Percentiles rank a stretch among this genome's conserved stretches.
Conservation (phyloP, 2,888 invertebrate species). For the Lepas anatifera region DNA sequence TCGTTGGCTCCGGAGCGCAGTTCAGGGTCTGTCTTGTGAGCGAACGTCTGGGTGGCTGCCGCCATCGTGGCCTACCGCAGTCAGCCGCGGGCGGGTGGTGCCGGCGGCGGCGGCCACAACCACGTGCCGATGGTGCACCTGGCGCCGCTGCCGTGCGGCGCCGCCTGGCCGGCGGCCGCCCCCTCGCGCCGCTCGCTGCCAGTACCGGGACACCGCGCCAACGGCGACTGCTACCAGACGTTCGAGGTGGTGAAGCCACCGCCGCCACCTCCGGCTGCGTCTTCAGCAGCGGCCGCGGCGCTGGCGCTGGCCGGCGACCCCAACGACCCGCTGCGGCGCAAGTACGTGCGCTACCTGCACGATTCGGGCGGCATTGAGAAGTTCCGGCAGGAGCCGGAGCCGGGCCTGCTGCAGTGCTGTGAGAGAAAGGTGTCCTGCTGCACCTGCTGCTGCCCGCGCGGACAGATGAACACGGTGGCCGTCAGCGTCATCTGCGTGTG, state of each 20-base stretch:
- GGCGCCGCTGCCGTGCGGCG: slow-evolving; percentile 30
- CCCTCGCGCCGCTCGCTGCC: slow-evolving; percentile 38
- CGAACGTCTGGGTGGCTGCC: too few species aligned
- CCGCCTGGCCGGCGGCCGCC: slow-evolving; percentile 53
- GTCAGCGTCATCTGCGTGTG: slow-evolving; percentile 21
- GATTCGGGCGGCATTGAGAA: slow-evolving; percentile 21
- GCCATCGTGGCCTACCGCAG: too few species aligned
- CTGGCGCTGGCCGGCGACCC: too few species aligned
- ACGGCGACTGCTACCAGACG: slow-evolving; percentile 17
- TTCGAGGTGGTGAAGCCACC: not conserved
- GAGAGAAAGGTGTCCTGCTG: slow-evolving; percentile 22
- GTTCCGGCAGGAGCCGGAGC: slow-evolving; percentile 24
- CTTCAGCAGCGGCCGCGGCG: too few species aligned
- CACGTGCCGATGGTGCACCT: slow-evolving; percentile 1
- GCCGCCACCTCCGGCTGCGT: too few species aligned
- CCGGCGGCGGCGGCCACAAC: not conserved
- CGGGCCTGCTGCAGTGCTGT: slow-evolving; percentile 22
- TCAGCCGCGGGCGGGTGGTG: not conserved
- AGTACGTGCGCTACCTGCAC: slow-evolving; percentile 4
- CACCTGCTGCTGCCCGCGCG: slow-evolving; percentile 22
- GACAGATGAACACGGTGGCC: slow-evolving; percentile 23
- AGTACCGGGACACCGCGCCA: slow-evolving; percentile 20
- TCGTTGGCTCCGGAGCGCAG: too few species aligned
- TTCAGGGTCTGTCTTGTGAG: too few species aligned
- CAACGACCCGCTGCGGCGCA: slow-evolving; percentile 11